Evolutionary conservation across 2,113 vertebrate genomes (phyloP).

Genomic region (Corythornis vintsioides): DNA sequence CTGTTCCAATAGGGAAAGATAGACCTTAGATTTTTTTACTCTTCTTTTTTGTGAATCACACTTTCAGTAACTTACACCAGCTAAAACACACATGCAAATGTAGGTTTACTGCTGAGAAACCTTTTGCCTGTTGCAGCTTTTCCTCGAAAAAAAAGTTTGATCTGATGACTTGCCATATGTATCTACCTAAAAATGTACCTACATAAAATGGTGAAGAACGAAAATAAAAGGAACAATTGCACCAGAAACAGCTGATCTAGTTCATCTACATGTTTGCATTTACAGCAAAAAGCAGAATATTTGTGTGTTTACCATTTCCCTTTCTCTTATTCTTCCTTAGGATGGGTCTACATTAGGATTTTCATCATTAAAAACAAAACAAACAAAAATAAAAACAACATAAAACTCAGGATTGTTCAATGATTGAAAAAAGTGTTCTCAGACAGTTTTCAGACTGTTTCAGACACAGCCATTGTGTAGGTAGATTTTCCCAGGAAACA

Average conservation of each 20-base stretch:
- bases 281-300: background rate
- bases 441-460: background rate
- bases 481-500: background rate
- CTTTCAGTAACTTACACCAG: background rate
- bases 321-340: background rate
- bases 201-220: background rate
- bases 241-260: background rate
- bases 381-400: accelerated
- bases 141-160: background rate
- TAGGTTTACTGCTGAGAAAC: background rate
- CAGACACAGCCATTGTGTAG: background rate
- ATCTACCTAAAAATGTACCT: background rate
- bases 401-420: background rate
- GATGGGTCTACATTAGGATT: background rate
- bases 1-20: background rate
- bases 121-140: background rate
- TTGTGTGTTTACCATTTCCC: background rate
- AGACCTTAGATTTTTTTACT: background rate
- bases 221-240: background rate
- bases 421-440: background rate
- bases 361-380: background rate
- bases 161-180: background rate
- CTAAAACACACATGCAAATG: background rate
- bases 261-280: background rate
- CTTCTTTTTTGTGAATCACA: background rate